phyloP scores from a whole-genome alignment of 2,888 invertebrate genomes.

The Noctua fimbriata region DNA sequence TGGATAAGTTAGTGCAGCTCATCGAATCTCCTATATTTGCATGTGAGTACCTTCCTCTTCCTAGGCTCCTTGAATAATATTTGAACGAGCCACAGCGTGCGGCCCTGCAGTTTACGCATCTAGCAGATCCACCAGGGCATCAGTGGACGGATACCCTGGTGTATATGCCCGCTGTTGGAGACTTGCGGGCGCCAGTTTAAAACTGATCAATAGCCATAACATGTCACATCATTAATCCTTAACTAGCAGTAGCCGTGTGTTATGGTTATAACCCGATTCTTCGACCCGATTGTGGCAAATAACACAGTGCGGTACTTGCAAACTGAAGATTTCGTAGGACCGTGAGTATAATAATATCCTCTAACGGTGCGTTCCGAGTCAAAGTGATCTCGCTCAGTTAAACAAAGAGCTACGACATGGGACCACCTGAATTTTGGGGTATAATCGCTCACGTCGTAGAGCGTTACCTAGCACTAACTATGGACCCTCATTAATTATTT shows the following conservation, averaged over 20 bases:
- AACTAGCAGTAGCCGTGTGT: conserved; percentile 10
- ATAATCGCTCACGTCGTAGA: not conserved
- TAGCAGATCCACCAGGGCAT: not conserved
- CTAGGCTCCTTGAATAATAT: not conserved
- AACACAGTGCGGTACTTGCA: not conserved
- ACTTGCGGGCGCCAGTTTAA: not conserved
- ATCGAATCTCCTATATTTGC: conserved; percentile 99
- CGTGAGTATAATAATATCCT: not conserved
- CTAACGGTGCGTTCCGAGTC: not conserved
- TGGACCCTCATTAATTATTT: too few relatives aligned
- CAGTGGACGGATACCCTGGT: not conserved
- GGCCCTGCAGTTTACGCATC: not conserved
- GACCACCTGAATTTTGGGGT: not conserved
- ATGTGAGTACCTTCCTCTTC: conserved; percentile 92
- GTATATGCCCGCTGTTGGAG: not conserved
- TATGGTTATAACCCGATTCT: too few relatives aligned
- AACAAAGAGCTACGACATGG: not conserved
- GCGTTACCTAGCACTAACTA: not conserved
- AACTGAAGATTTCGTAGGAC: not conserved
- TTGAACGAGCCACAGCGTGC: not conserved
- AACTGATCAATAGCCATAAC: too few relatives aligned
- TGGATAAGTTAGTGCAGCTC: conserved; percentile 99
- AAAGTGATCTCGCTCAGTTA: not conserved
- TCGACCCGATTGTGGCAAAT: not conserved
- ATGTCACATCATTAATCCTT: conserved; percentile 10